Conservation (phyloP, 1,140 invertebrate genomes). For the Metopolophium dirhodum region DNA sequence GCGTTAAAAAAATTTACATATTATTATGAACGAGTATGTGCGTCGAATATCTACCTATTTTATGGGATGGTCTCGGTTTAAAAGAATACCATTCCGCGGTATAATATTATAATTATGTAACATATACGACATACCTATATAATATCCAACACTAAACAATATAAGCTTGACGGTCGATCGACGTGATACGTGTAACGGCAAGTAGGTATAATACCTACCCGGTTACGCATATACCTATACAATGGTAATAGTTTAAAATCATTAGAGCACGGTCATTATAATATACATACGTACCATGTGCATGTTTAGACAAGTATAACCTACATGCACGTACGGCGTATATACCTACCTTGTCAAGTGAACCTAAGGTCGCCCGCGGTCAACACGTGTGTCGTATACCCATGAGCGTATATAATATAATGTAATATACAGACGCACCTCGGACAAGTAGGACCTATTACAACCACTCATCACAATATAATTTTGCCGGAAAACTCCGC, state of each 20-base stretch:
- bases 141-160: background rate
- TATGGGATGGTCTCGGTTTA: background rate
- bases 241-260: constrained; percentile 1
- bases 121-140: background rate
- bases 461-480: too few species aligned
- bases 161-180: background rate
- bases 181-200: background rate
- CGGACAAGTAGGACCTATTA: too few species aligned
- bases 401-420: too few species aligned
- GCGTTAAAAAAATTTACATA: background rate
- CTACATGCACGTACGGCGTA: background rate
- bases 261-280: constrained; percentile 2
- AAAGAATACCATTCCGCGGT: background rate
- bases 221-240: background rate
- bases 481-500: too few species aligned
- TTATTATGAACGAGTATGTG: background rate
- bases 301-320: background rate
- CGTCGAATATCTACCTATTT: background rate
- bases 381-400: background rate
- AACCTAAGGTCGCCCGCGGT: background rate
- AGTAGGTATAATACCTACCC: background rate
- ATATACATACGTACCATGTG: background rate
- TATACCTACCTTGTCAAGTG: background rate
- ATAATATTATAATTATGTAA: constrained; percentile 16
- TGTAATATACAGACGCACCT: background rate